Conservation (phyloP, 2,797 vertebrate genomes). For the Darevskia mixta region DNA sequence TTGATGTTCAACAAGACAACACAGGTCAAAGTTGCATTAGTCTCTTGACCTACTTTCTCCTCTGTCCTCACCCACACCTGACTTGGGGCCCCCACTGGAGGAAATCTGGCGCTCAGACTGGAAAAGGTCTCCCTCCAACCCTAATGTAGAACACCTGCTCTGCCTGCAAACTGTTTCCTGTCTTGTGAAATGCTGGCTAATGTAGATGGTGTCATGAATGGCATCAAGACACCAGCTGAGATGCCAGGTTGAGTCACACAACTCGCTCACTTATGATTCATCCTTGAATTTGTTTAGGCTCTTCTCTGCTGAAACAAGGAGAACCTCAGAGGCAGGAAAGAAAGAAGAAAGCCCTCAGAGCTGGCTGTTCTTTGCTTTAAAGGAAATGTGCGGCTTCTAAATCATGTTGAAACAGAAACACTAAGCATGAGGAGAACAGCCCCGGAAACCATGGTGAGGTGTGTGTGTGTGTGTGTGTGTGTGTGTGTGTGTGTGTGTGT, state of each 20-base stretch:
- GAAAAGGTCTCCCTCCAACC: no score
- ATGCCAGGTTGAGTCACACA: background rate
- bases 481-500: no score
- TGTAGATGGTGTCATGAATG: background rate
- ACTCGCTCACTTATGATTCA: slow-evolving; percentile 25
- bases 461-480: no score
- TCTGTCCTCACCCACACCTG: no score
- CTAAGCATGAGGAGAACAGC: slow-evolving; percentile 24
- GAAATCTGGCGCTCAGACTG: no score
- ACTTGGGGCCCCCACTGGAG: no score
- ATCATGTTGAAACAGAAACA: slow-evolving; percentile 43
- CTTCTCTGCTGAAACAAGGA: slow-evolving; percentile 37
- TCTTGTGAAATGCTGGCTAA: background rate
- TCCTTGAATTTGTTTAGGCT: slow-evolving; percentile 28
- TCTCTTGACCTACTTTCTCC: no score
- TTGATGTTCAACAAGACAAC: no score
- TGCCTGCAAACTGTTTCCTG: background rate
- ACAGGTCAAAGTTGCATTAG: no score
- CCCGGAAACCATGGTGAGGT: slow-evolving; percentile 4
- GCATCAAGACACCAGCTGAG: no score
- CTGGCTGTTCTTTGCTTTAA: slow-evolving; percentile 28
- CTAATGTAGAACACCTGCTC: background rate
- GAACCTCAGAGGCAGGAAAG: slow-evolving; percentile 22
- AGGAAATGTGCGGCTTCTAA: slow-evolving; percentile 27
- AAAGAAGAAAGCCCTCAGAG: background rate